These are phyloP conservation scores for Chrysochloris asiatica DNA, from an alignment of 2,113 vertebrate genomes.

Conservation along the genomic window DNA sequence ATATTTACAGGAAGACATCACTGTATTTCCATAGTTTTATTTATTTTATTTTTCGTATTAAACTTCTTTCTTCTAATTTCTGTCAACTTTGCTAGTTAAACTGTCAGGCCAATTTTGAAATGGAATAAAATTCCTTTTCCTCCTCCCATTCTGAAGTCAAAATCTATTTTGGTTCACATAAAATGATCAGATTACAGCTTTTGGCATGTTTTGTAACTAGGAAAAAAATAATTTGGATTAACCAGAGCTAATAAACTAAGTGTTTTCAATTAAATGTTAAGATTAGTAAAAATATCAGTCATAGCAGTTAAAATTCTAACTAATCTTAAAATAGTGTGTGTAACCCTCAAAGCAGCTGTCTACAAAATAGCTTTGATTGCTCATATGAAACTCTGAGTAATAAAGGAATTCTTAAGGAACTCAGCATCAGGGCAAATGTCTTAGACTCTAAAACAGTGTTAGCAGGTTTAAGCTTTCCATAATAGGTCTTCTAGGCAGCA, in stretches of 20 bases:
- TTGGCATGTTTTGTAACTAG: constrained; percentile 56
- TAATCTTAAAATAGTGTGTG: constrained; percentile 16
- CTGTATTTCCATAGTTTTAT: constrained; percentile 33
- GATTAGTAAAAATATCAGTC: constrained; percentile 56
- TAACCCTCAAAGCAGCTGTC: constrained; percentile 53
- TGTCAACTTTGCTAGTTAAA: constrained; percentile 65
- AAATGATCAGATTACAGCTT: constrained; percentile 74
- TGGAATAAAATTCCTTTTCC: constrained; percentile 41
- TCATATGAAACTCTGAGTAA: constrained; percentile 32
- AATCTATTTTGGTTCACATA: constrained; percentile 69
- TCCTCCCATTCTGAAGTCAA: constrained; percentile 54
- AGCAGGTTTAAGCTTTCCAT: not conserved
- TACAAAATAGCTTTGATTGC: constrained; percentile 46
- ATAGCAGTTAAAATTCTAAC: constrained; percentile 56
- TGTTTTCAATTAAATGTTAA: constrained; percentile 75
- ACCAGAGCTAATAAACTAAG: constrained; percentile 71
- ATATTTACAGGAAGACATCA: constrained; percentile 18
- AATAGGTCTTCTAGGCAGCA: not conserved
- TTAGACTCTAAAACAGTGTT: not conserved
- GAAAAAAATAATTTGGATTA: constrained; percentile 75
- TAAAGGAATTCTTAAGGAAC: constrained; percentile 25
- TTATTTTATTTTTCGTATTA: constrained; percentile 38
- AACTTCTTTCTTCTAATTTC: constrained; percentile 67
- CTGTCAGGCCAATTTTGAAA: constrained; percentile 49
- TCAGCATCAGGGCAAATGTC: not conserved